phyloP scores from a whole-genome alignment of 2,113 vertebrate species.

The Toxotes chatareus region DNA sequence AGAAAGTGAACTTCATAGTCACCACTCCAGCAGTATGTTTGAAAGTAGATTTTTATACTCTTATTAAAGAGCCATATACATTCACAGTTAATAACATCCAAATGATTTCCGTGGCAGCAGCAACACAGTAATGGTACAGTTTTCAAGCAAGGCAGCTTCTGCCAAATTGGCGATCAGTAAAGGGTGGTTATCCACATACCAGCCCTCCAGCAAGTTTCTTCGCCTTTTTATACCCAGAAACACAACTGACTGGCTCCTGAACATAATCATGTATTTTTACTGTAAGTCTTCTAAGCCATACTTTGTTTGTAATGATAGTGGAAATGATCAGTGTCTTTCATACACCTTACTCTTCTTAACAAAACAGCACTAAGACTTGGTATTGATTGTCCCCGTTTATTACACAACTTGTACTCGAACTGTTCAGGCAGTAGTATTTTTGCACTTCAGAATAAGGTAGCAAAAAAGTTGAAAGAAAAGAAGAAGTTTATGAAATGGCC shows the following conservation, averaged over 20 bases:
- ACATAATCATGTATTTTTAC: slow-evolving; percentile 34
- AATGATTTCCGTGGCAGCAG: slow-evolving; percentile 65
- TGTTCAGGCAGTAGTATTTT: slow-evolving; percentile 14
- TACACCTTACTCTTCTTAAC: not conserved
- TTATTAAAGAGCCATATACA: slow-evolving; percentile 65
- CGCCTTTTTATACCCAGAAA: slow-evolving; percentile 31
- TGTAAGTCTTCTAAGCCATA: slow-evolving; percentile 52
- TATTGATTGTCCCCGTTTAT: not conserved
- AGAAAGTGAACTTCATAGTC: slow-evolving; percentile 27
- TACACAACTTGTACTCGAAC: slow-evolving; percentile 13
- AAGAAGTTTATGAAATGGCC: slow-evolving; percentile 6
- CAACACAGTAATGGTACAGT: slow-evolving; percentile 20
- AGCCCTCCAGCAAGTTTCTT: slow-evolving; percentile 23
- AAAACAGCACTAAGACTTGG: slow-evolving; percentile 1
- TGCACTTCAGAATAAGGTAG: slow-evolving; percentile 3
- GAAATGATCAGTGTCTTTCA: not conserved
- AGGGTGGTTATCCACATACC: slow-evolving; percentile 3
- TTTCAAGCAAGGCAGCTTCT: slow-evolving; percentile 58
- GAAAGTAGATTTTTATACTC: slow-evolving; percentile 40
- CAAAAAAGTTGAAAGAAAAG: slow-evolving; percentile 10
- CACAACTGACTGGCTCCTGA: slow-evolving; percentile 10
- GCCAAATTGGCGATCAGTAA: slow-evolving; percentile 25
- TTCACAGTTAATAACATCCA: slow-evolving; percentile 56
- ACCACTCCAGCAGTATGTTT: slow-evolving; percentile 61
- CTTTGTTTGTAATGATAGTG: slow-evolving; percentile 26